These are phyloP conservation scores for Drosophila stalkeri DNA, from an alignment of 2,888 invertebrate species.

Conservation along the genomic window DNA sequence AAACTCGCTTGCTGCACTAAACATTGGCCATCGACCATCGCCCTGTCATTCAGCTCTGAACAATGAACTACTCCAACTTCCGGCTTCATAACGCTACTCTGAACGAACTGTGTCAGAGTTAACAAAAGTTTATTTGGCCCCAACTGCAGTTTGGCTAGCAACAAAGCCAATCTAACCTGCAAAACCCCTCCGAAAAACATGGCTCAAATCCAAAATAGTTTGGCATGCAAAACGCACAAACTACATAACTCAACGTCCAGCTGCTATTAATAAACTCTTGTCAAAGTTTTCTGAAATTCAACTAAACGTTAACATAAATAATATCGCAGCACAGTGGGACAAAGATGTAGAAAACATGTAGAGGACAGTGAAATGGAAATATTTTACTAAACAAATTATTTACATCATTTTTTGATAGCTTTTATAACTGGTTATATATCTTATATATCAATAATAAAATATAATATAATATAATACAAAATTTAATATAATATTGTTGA, in stretches of 20 bases:
- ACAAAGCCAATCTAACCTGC: conserved; percentile 27
- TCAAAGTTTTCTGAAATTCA: conserved; percentile 69
- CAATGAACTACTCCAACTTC: conserved; percentile 58
- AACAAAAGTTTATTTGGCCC: conserved; percentile 52
- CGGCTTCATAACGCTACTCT: conserved; percentile 65
- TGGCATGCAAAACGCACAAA: conserved; percentile 53
- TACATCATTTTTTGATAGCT: no score
- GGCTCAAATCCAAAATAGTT: conserved; percentile 45
- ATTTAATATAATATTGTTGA: no score
- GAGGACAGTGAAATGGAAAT: not conserved
- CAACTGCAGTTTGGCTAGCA: conserved; percentile 14
- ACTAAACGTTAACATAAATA: conserved; percentile 49
- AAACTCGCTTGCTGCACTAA: not conserved
- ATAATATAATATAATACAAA: no score
- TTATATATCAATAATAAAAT: no score
- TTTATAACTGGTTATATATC: no score
- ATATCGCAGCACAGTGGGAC: conserved; percentile 37
- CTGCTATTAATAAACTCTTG: conserved; percentile 76
- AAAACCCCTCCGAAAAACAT: conserved; percentile 4
- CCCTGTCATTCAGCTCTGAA: conserved; percentile 18
- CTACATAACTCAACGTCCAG: conserved; percentile 55
- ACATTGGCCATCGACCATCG: not conserved
- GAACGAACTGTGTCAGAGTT: conserved; percentile 35
- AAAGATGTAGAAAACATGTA: not conserved
- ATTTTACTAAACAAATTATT: not conserved